These are phyloP conservation scores for Rhinella marina DNA, from an alignment of 2,797 vertebrate species.

Conservation along the genomic window DNA sequence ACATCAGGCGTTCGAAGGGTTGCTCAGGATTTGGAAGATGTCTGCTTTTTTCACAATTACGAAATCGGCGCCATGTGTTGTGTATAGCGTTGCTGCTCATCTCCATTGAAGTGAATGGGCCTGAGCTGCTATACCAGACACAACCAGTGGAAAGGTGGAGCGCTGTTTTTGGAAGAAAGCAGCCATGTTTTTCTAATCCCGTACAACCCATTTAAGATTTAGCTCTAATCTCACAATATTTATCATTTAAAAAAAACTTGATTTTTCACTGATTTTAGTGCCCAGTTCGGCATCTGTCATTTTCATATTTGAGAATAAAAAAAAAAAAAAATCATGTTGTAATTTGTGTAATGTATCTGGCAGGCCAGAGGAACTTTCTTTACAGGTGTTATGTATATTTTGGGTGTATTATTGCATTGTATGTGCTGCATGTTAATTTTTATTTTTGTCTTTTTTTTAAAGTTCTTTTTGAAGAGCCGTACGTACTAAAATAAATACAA, in stretches of 20 bases:
- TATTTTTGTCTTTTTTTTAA: background rate
- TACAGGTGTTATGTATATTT: constrained; percentile 68
- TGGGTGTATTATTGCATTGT: constrained; percentile 68
- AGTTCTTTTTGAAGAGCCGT: constrained; percentile 65
- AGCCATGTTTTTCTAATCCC: background rate
- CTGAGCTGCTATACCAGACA: background rate
- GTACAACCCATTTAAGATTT: background rate
- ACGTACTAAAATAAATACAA: constrained; percentile 72
- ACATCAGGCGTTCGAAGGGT: background rate
- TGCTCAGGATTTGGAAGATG: background rate
- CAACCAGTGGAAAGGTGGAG: background rate
- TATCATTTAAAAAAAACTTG: background rate
- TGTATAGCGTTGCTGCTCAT: background rate
- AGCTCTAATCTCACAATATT: constrained; percentile 15
- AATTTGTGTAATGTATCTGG: constrained; percentile 70
- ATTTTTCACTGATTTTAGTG: constrained; percentile 15
- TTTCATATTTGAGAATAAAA: background rate
- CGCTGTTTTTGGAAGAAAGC: background rate
- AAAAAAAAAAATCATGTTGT: constrained; percentile 40
- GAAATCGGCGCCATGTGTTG: background rate
- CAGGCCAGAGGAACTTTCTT: constrained; percentile 68
- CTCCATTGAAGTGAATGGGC: background rate
- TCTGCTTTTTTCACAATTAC: background rate
- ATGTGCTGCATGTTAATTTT: constrained; percentile 70
- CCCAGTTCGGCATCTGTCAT: background rate